These are phyloP conservation scores for Micropoecilia bifurca DNA, from an alignment of 2,797 vertebrate genomes.

Conservation along the genomic window DNA sequence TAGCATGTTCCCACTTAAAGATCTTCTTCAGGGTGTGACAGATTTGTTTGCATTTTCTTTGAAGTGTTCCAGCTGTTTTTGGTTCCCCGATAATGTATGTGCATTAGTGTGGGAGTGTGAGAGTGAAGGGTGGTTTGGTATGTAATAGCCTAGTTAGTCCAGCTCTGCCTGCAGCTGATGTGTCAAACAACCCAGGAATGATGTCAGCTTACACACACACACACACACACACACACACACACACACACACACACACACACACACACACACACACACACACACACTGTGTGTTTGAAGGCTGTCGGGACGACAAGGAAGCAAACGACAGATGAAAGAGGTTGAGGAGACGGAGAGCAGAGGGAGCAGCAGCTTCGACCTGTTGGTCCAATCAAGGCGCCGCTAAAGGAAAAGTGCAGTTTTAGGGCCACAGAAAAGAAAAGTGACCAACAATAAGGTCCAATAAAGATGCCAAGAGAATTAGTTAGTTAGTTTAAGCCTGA, in stretches of 20 bases:
- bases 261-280: conserved; percentile 25
- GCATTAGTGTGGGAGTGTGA: conserved; percentile 9
- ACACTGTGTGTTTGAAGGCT: conserved; percentile 52
- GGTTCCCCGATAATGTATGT: conserved; percentile 10
- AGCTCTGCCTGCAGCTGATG: conserved; percentile 68
- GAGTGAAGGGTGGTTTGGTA: conserved; percentile 57
- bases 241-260: conserved; percentile 17
- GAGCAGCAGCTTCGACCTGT: conserved; percentile 2
- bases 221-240: conserved; percentile 15
- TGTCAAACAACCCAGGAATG: conserved; percentile 69
- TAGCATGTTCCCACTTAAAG: conserved; percentile 42
- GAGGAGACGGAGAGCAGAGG: background rate
- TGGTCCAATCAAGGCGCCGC: background rate
- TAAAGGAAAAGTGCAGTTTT: background rate
- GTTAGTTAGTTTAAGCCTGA: background rate
- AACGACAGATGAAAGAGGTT: background rate
- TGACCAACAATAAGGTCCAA: background rate
- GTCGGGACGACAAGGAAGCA: background rate
- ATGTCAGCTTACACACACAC: conserved; percentile 36
- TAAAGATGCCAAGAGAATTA: background rate
- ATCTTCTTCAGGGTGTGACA: conserved; percentile 32
- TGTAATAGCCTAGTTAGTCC: conserved; percentile 80
- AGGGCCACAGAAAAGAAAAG: background rate
- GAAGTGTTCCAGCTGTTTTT: conserved; percentile 19
- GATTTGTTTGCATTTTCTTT: conserved; percentile 17